Base-by-base conservation (phyloP, 2,797 vertebrate genomes). In the Columba guinea region DNA sequence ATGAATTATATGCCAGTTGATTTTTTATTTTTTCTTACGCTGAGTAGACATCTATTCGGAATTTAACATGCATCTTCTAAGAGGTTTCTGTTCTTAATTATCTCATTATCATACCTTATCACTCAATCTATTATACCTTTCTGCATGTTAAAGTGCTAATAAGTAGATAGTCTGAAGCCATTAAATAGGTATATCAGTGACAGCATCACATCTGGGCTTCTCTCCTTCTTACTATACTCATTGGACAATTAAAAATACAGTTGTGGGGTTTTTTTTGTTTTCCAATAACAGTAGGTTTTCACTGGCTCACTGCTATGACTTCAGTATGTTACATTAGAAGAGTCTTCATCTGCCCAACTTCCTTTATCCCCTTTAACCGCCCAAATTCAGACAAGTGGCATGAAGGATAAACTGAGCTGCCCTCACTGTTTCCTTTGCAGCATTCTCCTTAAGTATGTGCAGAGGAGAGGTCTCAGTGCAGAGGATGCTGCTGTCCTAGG, bases 101-200 rank as follows among this genome's bases (percentile, higher is more conserved):
- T 39, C 44, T 60, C 28, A 23, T 48, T 76, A 70, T 84, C 39
- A 52, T 64, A 84, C n/a, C 27, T 83, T 30, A 51, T 53, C 23
- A 39, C 37, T 64, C 58, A 55, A n/a, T 59, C 59, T 93, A 65
- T 82, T 79, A n/a, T 18, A 92, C 10, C 11, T 63, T 90, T 90
- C 51, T 86, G 48, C 8, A 49, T 59, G 82, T 90, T 60, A 15
- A 93, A 84, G 44, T 60, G 52, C 44, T 62, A 87, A 41, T 34
- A 84, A 81, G 22, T 28, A 82, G 22, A 26, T 30, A 39, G 13
- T 30, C 56, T 76, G 78, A 65, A 76, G 41, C 24, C 37, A 73
- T 23, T 10, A 65, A 84, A 27, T 35, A 26, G 41, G 7, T 51
- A 44, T 55, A 65, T 90, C 34, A 44, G 58, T 35, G 52, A 73